Evolutionary conservation across 2,113 vertebrate species (phyloP).

Genomic region (Lepus americanus): DNA sequence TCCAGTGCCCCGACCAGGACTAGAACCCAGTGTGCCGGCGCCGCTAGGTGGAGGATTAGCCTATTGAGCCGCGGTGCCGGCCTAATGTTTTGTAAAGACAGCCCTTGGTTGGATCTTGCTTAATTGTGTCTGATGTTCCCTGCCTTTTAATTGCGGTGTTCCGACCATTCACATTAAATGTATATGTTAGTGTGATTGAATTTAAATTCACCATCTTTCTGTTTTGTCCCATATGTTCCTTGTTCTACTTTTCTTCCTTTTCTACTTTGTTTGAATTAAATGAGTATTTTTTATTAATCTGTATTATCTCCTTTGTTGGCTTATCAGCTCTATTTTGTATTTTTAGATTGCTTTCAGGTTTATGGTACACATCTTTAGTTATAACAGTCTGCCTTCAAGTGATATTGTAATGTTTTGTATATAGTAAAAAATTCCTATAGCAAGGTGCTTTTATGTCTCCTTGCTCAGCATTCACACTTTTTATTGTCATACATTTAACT

Average conservation of each 20-base stretch:
- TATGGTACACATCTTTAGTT: slow-evolving; percentile 5
- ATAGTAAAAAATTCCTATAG: not conserved
- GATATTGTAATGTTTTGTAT: not conserved
- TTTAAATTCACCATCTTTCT: slow-evolving; percentile 40
- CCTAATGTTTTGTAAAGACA: not conserved
- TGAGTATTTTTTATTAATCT: not conserved
- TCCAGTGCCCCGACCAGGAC: too few species aligned
- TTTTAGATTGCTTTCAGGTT: slow-evolving; percentile 38
- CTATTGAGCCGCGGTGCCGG: too few species aligned
- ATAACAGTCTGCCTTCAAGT: not conserved
- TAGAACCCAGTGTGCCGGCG: too few species aligned
- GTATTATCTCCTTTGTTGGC: slow-evolving; percentile 28
- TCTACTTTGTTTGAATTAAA: slow-evolving; percentile 23
- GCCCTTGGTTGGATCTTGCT: not conserved
- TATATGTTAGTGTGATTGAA: not conserved
- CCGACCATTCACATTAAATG: slow-evolving; percentile 14
- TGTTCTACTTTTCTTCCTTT: not conserved
- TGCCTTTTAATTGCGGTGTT: not conserved
- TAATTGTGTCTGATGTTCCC: not conserved
- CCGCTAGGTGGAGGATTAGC: too few species aligned
- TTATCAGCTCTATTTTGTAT: slow-evolving; percentile 26
- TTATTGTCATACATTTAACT: not conserved
- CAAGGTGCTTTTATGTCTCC: not conserved
- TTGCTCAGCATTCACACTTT: not conserved
- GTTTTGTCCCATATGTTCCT: not conserved